Conservation (phyloP, 2,113 vertebrate species). For the Halcyon senegalensis region DNA sequence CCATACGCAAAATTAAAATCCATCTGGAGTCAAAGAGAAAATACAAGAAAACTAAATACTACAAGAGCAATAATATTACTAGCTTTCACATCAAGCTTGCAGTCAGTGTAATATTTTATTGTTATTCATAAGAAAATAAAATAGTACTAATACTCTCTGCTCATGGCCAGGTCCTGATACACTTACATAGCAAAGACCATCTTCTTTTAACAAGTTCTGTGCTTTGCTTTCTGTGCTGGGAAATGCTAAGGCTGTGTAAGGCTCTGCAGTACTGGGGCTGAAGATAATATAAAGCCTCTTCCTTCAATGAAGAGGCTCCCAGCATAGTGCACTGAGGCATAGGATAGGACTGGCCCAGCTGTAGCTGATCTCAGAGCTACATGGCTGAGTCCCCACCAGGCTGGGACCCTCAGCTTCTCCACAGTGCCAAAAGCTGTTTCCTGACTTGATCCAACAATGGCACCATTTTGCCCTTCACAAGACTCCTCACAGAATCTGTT, state of each 20-base stretch:
- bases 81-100: constrained; percentile 16
- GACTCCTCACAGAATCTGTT: not conserved
- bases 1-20: constrained; percentile 61
- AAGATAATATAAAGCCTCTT: not conserved
- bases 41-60: constrained; percentile 64
- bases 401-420: not conserved
- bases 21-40: constrained; percentile 57
- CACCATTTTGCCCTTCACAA: not conserved
- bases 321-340: not conserved
- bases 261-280: not conserved
- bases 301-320: not conserved
- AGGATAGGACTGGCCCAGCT: not conserved
- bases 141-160: constrained; percentile 8
- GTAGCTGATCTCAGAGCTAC: not conserved
- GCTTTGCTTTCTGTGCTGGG: not conserved
- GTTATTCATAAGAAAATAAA: constrained; percentile 61
- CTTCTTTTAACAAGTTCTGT: not conserved
- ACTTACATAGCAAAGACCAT: not conserved
- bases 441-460: fast-evolving
- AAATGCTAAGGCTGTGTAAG: not conserved
- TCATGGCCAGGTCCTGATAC: not conserved
- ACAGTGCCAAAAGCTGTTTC: not conserved
- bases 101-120: constrained; percentile 47
- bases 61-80: constrained; percentile 42
- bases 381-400: fast-evolving